A percentile compares a stretch with the other conserved stretches of the same genome.
phyloP scores from a whole-genome alignment of 2,888 invertebrate species.

The Eupithecia vulgata region DNA sequence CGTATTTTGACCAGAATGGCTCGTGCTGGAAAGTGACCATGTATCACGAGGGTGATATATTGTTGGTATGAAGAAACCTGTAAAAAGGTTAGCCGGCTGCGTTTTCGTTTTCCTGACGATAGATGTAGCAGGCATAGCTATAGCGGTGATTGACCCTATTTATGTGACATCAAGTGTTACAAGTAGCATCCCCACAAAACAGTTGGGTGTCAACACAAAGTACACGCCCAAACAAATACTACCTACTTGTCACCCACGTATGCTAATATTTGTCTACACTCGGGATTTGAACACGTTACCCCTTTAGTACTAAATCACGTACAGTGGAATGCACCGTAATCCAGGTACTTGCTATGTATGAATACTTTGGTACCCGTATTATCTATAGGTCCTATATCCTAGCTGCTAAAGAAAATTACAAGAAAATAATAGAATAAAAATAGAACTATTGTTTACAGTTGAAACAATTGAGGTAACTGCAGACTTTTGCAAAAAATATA shows the following conservation, averaged over 20 bases:
- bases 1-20: neutral
- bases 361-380: neutral
- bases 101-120: neutral
- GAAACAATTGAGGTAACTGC: too few species aligned
- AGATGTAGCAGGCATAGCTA: neutral
- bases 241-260: slow-evolving; percentile 39
- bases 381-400: too few species aligned
- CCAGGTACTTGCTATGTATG: neutral
- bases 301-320: slow-evolving; percentile 35
- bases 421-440: too few species aligned
- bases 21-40: neutral
- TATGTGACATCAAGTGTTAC: slow-evolving; percentile 26
- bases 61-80: neutral
- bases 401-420: too few species aligned
- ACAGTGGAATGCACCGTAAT: slow-evolving; percentile 29
- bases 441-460: too few species aligned
- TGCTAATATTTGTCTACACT: slow-evolving; percentile 44
- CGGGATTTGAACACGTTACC: slow-evolving; percentile 40
- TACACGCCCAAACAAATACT: slow-evolving; percentile 43
- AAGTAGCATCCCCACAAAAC: slow-evolving; percentile 34
- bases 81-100: neutral
- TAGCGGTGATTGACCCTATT: slow-evolving; percentile 17
- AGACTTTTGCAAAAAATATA: too few species aligned
- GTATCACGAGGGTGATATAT: neutral
- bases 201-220: slow-evolving; percentile 38